Conservation (phyloP, 2,888 invertebrate species). For the Eupsilia transversa region DNA sequence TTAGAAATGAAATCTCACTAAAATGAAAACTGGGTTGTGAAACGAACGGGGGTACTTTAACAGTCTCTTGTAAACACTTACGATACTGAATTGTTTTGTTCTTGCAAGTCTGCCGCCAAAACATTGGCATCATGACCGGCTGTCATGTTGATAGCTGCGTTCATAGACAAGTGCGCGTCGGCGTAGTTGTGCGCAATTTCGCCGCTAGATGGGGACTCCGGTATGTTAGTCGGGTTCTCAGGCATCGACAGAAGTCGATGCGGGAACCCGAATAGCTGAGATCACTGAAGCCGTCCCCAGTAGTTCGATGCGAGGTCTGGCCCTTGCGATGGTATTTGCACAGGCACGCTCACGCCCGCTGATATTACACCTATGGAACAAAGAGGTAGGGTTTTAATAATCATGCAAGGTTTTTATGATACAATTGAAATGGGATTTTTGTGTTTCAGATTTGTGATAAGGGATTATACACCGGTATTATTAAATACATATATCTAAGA, state of each 20-base stretch:
- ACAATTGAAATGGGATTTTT: constrained; percentile 3
- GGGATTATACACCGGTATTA: not conserved
- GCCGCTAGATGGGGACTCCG: constrained; percentile 87
- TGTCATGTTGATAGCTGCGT: constrained; percentile 89
- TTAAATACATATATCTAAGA: not conserved
- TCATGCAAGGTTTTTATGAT: not conserved
- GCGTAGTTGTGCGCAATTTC: constrained; percentile 89
- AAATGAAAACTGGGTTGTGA: constrained; percentile 57
- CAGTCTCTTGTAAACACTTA: constrained; percentile 72
- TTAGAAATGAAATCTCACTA: constrained; percentile 75
- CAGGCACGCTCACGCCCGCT: constrained; percentile 97
- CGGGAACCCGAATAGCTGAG: constrained; percentile 96
- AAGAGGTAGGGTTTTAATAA: constrained; percentile 68
- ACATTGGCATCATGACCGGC: constrained; percentile 89
- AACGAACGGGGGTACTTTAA: constrained; percentile 59
- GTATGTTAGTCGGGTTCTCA: constrained; percentile 90
- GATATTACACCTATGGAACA: constrained; percentile 95
- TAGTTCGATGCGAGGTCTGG: constrained; percentile 95
- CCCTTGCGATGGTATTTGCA: constrained; percentile 97
- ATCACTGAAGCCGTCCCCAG: constrained; percentile 98
- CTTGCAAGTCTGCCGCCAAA: constrained; percentile 83
- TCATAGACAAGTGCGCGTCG: constrained; percentile 85
- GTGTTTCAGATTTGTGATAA: not conserved
- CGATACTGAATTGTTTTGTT: constrained; percentile 84
- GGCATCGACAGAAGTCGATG: constrained; percentile 93